Evolutionary conservation across 2,888 invertebrate species (phyloP), one percentile per base, ranked within the genome.

Genomic region (Glaucopsyche alexis): DNA sequence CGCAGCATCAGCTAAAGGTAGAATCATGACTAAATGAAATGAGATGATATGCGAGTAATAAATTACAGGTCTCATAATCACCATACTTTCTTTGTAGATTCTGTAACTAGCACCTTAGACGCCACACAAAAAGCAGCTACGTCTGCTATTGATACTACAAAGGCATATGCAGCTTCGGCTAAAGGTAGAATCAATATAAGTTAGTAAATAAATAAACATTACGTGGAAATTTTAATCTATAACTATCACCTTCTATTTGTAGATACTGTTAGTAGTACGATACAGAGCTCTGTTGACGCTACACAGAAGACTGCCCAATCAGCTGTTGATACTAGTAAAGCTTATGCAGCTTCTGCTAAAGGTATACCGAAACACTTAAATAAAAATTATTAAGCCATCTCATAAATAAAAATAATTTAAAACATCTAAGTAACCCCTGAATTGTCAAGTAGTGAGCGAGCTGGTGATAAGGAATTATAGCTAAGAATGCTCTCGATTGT

Each of bases 1-100:
- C 77, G 84, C 84, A 71, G 77, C 79, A 66, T 79, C 80, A 74
- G 84, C 87, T 71, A 87, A 82, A 86, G 84, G 85, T 85, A 82
- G 72, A 71, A 40, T 60, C 13, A 29, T 29, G 13, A 38, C 60
- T 7, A 38, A 60, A 60, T 6, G 7, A 13, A 14, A 2, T 60
- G 13, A 60, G 6, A 7, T 60, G 6, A 7, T 60, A 1, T 7
- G 29, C 29, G 13, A 38, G 29, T 38, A 60, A 29, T 60, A 7
- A 60, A 60, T 38, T 60, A 7, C 5, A 8, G 4, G 11, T 60
- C n/a, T n/a, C 50, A 50, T 50, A 6, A 50, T 7, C 11, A 13
- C 13, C 7, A 6, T 29, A 60, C 7, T 29, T n/a, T 38, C 11
- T 29, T 60, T 60, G 29, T 60, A 60, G 60, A 38, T 14, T 29